These are phyloP conservation scores for Tipula confusa DNA, from an alignment of 2,888 invertebrate genomes.

Conservation along the genomic window DNA sequence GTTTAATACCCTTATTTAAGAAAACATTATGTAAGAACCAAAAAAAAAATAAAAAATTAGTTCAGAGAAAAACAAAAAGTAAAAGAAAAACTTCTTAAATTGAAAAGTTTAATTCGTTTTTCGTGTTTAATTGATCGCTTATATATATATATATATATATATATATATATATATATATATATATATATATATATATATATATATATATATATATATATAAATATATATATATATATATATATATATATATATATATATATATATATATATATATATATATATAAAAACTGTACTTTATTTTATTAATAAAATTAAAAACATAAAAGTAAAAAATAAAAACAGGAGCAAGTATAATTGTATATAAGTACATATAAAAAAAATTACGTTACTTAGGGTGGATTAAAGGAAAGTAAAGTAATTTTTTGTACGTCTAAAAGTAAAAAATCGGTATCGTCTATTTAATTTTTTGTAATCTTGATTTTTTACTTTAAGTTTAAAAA, in stretches of 20 bases:
- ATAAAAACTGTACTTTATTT: not conserved
- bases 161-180: too few relatives aligned
- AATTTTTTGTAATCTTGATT: not conserved
- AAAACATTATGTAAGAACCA: not conserved
- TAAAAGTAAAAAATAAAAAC: slow-evolving; percentile 12
- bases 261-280: too few relatives aligned
- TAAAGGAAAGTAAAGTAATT: slow-evolving; percentile 3
- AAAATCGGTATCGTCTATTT: not conserved
- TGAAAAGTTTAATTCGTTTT: slow-evolving; percentile 30
- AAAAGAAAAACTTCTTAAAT: slow-evolving; percentile 27
- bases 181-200: too few relatives aligned
- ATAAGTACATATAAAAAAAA: not conserved
- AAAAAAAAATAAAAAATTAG: too few relatives aligned
- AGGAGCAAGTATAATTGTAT: not conserved
- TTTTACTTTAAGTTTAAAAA: not conserved
- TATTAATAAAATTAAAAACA: slow-evolving; percentile 25
- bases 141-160: too few relatives aligned
- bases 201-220: too few relatives aligned
- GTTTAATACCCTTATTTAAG: slow-evolving; percentile 12
- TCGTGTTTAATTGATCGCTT: slow-evolving; percentile 29
- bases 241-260: too few relatives aligned
- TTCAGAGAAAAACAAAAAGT: not conserved
- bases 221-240: too few relatives aligned
- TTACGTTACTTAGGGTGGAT: slow-evolving; percentile 20
- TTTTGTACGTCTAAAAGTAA: not conserved